Evolutionary conservation across 2,797 vertebrate genomes (phyloP).

Genomic region (Notolabrus celidotus): DNA sequence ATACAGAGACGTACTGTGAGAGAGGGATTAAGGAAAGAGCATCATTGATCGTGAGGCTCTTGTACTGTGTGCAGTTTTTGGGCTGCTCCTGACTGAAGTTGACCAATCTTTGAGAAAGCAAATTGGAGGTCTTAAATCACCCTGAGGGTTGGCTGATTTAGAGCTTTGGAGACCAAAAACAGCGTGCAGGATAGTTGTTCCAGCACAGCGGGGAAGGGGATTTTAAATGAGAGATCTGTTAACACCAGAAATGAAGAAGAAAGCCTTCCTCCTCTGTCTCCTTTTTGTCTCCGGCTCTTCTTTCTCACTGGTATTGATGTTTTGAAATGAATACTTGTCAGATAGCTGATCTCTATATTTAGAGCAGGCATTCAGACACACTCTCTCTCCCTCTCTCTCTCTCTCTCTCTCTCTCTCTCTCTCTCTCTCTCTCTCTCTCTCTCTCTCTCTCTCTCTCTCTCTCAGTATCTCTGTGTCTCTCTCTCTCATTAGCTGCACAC

Average conservation of each 20-base stretch:
- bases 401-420: slow-evolving; percentile 1
- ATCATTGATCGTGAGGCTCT: slow-evolving; percentile 1
- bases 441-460: not conserved
- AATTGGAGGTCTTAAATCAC: not conserved
- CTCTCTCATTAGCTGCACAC: slow-evolving; percentile 18
- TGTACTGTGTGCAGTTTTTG: not conserved
- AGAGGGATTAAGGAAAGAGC: slow-evolving; percentile 24
- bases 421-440: slow-evolving; percentile 6
- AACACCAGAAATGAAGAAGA: slow-evolving; percentile 17
- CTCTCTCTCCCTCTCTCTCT: slow-evolving; percentile 1
- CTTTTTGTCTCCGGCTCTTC: slow-evolving; percentile 1
- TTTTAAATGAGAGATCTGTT: not conserved
- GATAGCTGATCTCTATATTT: slow-evolving; percentile 52
- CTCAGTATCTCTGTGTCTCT: too few relatives aligned
- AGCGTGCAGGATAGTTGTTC: not conserved
- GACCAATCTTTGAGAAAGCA: not conserved
- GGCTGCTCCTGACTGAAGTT: not conserved
- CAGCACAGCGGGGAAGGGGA: not conserved
- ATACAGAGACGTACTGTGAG: not conserved
- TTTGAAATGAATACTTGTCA: slow-evolving; percentile 58
- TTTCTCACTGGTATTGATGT: slow-evolving; percentile 42
- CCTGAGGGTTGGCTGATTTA: not conserved
- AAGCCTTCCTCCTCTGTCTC: not conserved
- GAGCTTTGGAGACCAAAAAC: not conserved
- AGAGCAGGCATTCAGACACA: slow-evolving; percentile 38